Base-by-base conservation (phyloP, 2,113 vertebrate genomes). In the Oreochromis tanganicae region DNA sequence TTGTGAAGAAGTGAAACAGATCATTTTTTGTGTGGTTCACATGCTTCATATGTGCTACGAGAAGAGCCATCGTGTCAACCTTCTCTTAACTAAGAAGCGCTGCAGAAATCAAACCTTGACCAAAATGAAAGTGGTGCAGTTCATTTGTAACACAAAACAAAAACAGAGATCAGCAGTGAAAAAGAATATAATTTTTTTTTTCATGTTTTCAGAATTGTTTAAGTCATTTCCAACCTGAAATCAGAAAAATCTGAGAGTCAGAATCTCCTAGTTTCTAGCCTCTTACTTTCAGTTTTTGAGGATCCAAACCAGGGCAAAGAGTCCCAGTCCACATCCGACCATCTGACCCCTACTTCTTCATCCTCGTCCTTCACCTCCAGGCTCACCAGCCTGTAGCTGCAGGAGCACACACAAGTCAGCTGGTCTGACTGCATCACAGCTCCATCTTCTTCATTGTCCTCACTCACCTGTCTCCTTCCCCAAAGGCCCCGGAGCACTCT, bases 221-320 rank as follows among this genome's bases (percentile, higher is more conserved):
- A 19, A 19, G 29, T 63, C 5, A 34, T 19, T 61, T 61, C 29
- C 59, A 10, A 63, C 59, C 32, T 63, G 9, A 36, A 63, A 36
- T 63, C 59, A 36, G 57, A 19, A 34, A 61, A 61, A 61, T 11
- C 32, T 2, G 9, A 66, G 6, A 66, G 4, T n/a, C 61, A 66
- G 0, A 38, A 38, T 66, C 10, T n/a, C 34, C 10, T 38, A 0
- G 3, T 66, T 66, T 66, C 34, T 66, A 13, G 10, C 0, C 9
- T 41, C 46, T 57, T 4, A 86, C 93, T 93, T 92, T 88, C 34
- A n/a, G 86, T 48, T 5, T 57, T 54, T 4, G 91, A 68, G 6
- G 83, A 73, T 52, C 88, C 83, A 9, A 91, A 94, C 95, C 95
- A 95, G 52, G 93, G 91, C 88, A 95, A 81, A 32, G 81, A 82